Base-by-base conservation (phyloP, 2,888 invertebrate genomes). In the Hololepta plana region DNA sequence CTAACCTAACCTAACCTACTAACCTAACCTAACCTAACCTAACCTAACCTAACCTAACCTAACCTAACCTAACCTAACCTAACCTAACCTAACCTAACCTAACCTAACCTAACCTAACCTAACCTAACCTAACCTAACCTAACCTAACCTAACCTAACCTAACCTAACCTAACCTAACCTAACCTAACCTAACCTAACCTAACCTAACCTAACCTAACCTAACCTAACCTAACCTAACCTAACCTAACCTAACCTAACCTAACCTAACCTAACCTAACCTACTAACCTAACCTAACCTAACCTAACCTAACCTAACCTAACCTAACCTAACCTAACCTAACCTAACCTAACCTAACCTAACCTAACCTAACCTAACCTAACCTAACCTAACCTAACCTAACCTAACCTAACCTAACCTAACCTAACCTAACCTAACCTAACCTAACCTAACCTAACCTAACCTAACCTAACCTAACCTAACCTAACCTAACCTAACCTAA, bases 301-400 rank as follows among this genome's bases (percentile, higher is more conserved):
- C 31, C 28, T 24, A 31, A 24, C 28, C 20, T 24, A 28, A 20
- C 31, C 25, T 24, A 31, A 28, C 31, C 28, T 24, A 25, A 27
- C 31, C 28, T 27, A 24, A 31, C 31, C 28, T 27, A 31, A 25
- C 30, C 24, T 25, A 27, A 20, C 31, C 28, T 31, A 28, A 28
- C 31, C 26, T 27, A 31, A 28, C 31, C 28, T 31, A 31, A 26
- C 33, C 31, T 29, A 29, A 31, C 33, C 33, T 31, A 33, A 31
- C 33, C 33, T 33, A 31, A 28, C 33, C 33, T 33, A 28, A 31
- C 33, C 33, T 28, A 31, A 31, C 33, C 31, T 33, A 28, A 28
- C 33, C 33, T 31, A 31, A 31, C 31, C 31, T 28, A 33, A 31
- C 33, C 33, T 33, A 31, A 26, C 33, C 33, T 33, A 31, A 33